A percentile compares a stretch with the other conserved stretches of the same genome.
phyloP scores from a whole-genome alignment of 2,797 vertebrate species.

The Sebastes nivosus region DNA sequence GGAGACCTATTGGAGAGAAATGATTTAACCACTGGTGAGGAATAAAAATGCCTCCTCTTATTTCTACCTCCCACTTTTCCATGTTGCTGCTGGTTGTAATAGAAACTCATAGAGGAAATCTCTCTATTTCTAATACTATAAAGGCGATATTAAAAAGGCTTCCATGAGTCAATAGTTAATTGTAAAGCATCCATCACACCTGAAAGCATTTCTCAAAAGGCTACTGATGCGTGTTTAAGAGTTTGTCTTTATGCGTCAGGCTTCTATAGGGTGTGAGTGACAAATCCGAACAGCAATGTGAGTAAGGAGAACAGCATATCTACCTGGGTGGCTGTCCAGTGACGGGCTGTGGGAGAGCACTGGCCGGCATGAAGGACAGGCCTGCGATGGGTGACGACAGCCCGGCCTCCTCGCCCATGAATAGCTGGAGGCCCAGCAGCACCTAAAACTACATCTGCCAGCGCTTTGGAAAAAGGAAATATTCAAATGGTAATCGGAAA shows the following conservation, averaged over 20 bases:
- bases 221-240: slow-evolving; percentile 18
- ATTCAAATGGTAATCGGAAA: slow-evolving; percentile 86
- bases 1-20: slow-evolving; percentile 91
- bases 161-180: not conserved
- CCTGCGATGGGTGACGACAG: slow-evolving; percentile 69
- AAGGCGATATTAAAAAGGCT: not conserved
- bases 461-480: slow-evolving; percentile 73
- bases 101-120: not conserved
- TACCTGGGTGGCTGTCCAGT: slow-evolving; percentile 69
- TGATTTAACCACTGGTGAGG: slow-evolving; percentile 89
- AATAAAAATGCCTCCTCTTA: slow-evolving; percentile 80
- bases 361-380: slow-evolving; percentile 64
- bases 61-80: slow-evolving; percentile 73
- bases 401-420: slow-evolving; percentile 56
- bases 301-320: slow-evolving; percentile 22
- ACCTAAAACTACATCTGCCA: slow-evolving; percentile 74
- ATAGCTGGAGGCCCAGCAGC: slow-evolving; percentile 63
- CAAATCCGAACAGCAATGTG: slow-evolving; percentile 47
- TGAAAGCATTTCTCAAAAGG: slow-evolving; percentile 34
- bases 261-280: slow-evolving; percentile 50
- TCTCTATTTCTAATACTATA: not conserved
- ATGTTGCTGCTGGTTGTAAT: not conserved
- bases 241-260: slow-evolving; percentile 23
- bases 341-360: slow-evolving; percentile 44
- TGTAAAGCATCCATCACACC: slow-evolving; percentile 16